Evolutionary conservation across 2,113 vertebrate species (phyloP).

Genomic region (Serilophus lunatus): DNA sequence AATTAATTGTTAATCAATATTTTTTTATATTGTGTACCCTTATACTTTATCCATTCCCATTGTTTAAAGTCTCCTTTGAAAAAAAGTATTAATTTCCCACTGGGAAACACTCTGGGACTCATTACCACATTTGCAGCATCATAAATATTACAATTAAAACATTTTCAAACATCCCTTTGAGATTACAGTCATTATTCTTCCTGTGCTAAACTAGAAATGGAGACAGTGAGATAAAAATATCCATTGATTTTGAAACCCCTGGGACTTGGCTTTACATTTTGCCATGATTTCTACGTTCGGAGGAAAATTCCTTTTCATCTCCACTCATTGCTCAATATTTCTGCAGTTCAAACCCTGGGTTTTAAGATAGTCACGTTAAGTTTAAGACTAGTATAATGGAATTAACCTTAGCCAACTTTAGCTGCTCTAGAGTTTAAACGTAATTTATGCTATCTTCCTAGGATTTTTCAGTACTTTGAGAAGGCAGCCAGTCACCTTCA

Average conservation of each 20-base stretch:
- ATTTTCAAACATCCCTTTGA: neutral
- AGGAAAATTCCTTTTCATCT: neutral
- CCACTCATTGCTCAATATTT: neutral
- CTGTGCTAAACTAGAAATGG: neutral
- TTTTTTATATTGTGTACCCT: neutral
- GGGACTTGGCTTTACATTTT: neutral
- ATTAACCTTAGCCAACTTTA: neutral
- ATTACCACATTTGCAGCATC: neutral
- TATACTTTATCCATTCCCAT: neutral
- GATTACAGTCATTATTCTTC: neutral
- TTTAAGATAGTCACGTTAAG: neutral
- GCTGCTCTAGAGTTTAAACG: neutral
- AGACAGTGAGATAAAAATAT: neutral
- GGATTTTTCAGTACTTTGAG: neutral
- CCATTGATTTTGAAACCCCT: neutral
- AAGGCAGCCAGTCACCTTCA: neutral
- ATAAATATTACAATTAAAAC: constrained; percentile 8
- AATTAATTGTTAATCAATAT: neutral
- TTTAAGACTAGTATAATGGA: neutral
- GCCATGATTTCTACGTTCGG: neutral
- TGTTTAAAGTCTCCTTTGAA: neutral
- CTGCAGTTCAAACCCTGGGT: neutral
- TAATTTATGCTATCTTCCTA: neutral
- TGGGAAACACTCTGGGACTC: neutral
- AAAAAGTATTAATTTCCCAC: neutral